A percentile compares a stretch with the other conserved stretches of the same genome.
Conservation (phyloP, 1,140 invertebrate genomes). For the Drosophila repletoides region DNA sequence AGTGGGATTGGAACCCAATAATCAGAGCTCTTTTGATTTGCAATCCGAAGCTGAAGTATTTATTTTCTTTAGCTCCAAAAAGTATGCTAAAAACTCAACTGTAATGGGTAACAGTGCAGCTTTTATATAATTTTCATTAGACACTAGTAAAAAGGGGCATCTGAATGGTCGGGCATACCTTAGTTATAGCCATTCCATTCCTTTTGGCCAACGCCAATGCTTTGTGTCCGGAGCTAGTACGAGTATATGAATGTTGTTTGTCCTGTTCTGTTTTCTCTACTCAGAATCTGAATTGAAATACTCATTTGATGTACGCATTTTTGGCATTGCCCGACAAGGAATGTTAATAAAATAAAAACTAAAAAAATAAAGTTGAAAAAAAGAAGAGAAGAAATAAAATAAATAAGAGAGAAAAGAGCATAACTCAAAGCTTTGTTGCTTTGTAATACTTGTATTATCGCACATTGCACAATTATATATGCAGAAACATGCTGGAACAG, state of each 20-base stretch:
- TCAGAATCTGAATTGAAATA: constrained; percentile 34
- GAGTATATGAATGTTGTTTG: background rate
- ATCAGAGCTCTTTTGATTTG: no score
- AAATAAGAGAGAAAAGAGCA: constrained; percentile 1
- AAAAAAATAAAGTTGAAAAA: background rate
- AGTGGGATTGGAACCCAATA: no score
- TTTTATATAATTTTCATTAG: no score
- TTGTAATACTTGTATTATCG: constrained; percentile 31
- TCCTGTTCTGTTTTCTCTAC: no score
- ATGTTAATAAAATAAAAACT: constrained; percentile 38
- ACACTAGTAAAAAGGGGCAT: no score
- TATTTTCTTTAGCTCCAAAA: background rate
- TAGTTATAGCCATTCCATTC: background rate
- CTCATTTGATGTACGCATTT: constrained; percentile 43
- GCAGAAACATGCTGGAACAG: constrained; percentile 12
- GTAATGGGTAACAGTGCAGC: no score
- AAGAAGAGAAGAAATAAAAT: no score
- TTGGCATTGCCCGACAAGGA: constrained; percentile 16
- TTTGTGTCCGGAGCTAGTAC: no score
- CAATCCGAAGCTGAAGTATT: no score
- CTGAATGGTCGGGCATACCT: background rate
- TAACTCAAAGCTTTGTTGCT: constrained; percentile 21
- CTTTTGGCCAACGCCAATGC: background rate
- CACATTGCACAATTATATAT: constrained; percentile 43
- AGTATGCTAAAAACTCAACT: background rate